Evolutionary conservation across 2,113 vertebrate genomes (phyloP).

Genomic region (Brienomyrus longianalis): DNA sequence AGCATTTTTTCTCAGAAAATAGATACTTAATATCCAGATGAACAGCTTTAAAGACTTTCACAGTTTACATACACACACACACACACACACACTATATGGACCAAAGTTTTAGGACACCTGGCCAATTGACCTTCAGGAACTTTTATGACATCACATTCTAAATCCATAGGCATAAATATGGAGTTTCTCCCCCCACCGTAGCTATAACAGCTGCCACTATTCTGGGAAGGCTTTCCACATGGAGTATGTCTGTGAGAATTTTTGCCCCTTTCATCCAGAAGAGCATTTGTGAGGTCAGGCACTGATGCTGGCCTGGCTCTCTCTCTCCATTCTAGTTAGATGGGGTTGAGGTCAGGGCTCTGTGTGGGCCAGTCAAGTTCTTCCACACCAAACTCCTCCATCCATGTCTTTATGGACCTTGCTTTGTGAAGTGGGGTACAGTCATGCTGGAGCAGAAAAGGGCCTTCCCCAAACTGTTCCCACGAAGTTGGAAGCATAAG

Average conservation of each 20-base stretch:
- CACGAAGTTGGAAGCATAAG: not conserved
- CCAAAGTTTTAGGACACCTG: not conserved
- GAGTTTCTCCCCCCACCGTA: not conserved
- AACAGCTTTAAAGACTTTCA: not conserved
- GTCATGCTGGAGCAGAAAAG: not conserved
- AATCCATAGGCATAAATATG: not conserved
- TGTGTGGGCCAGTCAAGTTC: no score
- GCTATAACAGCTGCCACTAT: not conserved
- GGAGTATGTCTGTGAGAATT: not conserved
- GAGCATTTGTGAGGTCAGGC: not conserved
- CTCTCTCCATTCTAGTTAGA: not conserved
- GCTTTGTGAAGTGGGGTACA: not conserved
- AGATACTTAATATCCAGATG: not conserved
- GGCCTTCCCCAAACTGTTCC: not conserved
- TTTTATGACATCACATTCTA: not conserved
- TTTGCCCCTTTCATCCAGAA: not conserved
- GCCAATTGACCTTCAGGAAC: not conserved
- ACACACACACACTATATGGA: not conserved
- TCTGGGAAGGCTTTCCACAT: not conserved
- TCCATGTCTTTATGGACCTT: not conserved
- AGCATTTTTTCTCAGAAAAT: not conserved
- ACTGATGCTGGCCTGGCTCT: not conserved
- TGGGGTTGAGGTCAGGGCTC: no score
- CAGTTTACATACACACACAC: not conserved
- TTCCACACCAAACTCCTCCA: no score